phyloP scores from a whole-genome alignment of 2,888 invertebrate species.

The Thera obeliscata region DNA sequence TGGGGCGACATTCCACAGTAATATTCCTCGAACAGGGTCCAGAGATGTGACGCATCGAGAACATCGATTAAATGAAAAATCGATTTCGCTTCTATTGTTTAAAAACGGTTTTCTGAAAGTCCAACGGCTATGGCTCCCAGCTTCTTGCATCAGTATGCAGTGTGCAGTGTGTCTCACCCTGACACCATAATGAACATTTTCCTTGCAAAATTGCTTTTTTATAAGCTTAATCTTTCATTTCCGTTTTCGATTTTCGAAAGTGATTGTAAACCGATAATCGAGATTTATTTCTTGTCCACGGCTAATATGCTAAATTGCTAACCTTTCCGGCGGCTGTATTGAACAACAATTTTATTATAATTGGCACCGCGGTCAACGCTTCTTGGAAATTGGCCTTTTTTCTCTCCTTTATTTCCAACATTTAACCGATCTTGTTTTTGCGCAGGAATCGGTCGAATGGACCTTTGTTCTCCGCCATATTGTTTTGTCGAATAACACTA shows the following conservation, averaged over 20 bases:
- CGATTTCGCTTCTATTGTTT: constrained; percentile 29
- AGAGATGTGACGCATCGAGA: constrained; percentile 45
- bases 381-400: constrained; percentile 77
- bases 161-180: constrained; percentile 29
- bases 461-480: constrained; percentile 78
- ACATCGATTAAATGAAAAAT: constrained; percentile 62
- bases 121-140: constrained; percentile 15
- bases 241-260: constrained; percentile 38
- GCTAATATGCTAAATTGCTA: constrained; percentile 68
- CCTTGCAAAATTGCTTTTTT: constrained; percentile 31
- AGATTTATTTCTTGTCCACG: constrained; percentile 45
- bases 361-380: constrained; percentile 78
- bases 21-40: constrained; percentile 70
- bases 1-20: constrained; percentile 75
- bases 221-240: constrained; percentile 32
- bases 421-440: constrained; percentile 78
- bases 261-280: constrained; percentile 45
- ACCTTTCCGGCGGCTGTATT: constrained; percentile 73
- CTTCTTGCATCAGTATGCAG: constrained; percentile 21
- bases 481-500: constrained; percentile 63
- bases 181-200: constrained; percentile 42
- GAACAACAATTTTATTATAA: constrained; percentile 80
- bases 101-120: constrained; percentile 14
- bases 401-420: constrained; percentile 69
- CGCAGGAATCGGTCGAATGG: constrained; percentile 65